Evolutionary conservation across 1,140 invertebrate species (phyloP), one percentile per base, ranked within the genome.

Genomic region (Drepana arcuata): DNA sequence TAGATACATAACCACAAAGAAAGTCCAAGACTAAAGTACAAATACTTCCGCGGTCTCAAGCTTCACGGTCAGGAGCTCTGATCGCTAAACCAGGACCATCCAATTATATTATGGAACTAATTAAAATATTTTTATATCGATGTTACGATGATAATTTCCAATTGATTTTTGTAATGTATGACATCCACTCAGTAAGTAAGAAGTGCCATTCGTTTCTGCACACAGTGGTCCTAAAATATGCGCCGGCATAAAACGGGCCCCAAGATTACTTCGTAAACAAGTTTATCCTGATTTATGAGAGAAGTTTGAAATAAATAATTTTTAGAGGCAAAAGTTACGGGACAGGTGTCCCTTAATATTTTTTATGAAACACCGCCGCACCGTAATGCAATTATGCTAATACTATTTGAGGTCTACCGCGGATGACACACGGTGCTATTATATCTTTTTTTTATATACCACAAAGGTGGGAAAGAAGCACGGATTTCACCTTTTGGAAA

Each of bases 231-330:
- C 26, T 40, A 41, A 41, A 41, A 41, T 34, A 39, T 32, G 25
- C 37, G 37, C 38, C 11, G 13, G 30, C 21, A 21, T 21, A n/a
- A n/a, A n/a, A n/a, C 41, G 42, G 38, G 42, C 44, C 47, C 14
- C 38, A 44, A 70, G 54, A 73, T 73, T 66, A 73, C 69, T 73
- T 73, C 43, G 57, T 66, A 70, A 70, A 70, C 64, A 70, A 73
- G 55, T 73, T 70, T 51, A 55, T 52, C 45, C 44, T 64, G 66
- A 73, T 73, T 73, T 73, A 73, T 73, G 69, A 66, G 64, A 64
- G 57, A 73, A 73, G 51, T 73, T 70, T 32, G 52, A 57, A 55
- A 66, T 68, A 73, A 73, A 73, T 68, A 73, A 60, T 70, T 70
- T 68, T 73, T 65, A 65, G 52, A 51, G 55, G 61, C 54, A 68